A percentile compares a stretch with the other conserved stretches of the same genome.
Evolutionary conservation across 2,888 invertebrate genomes (phyloP).

Genomic region (Dendrolimus houi): DNA sequence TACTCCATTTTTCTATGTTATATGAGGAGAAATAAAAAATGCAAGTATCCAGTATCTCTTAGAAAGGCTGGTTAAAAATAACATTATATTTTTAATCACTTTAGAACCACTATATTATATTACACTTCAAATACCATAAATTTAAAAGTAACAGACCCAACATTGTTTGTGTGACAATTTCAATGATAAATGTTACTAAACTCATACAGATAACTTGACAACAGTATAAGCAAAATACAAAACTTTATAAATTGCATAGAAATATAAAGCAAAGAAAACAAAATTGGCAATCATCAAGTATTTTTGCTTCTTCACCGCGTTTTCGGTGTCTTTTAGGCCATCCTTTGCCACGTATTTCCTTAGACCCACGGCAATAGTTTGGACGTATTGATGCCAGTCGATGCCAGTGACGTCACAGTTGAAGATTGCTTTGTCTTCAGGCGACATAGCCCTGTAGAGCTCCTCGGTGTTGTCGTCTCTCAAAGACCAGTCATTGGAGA

Average conservation of each 20-base stretch:
- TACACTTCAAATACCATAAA: too few relatives aligned
- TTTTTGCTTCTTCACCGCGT: conserved; percentile 15
- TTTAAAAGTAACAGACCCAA: too few relatives aligned
- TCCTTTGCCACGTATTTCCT: conserved; percentile 21
- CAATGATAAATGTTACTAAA: too few relatives aligned
- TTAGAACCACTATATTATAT: too few relatives aligned
- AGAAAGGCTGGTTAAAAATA: too few relatives aligned
- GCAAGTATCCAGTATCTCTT: too few relatives aligned
- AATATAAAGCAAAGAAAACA: neutral
- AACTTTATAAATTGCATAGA: neutral
- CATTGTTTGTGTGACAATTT: too few relatives aligned
- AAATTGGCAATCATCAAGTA: conserved; percentile 14
- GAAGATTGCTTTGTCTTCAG: conserved; percentile 19
- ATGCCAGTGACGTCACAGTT: conserved; percentile 17
- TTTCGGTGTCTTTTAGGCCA: conserved; percentile 12
- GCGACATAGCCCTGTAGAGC: conserved; percentile 8
- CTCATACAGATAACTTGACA: too few relatives aligned
- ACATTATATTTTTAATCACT: too few relatives aligned
- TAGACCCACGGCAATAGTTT: conserved; percentile 18
- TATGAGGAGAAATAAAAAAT: too few relatives aligned
- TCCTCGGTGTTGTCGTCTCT: conserved; percentile 13
- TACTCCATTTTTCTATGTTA: too few relatives aligned
- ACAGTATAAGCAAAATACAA: neutral
- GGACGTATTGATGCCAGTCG: conserved; percentile 14
- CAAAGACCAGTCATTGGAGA: conserved; percentile 20